A percentile compares a stretch with the other conserved stretches of the same genome.
These are phyloP conservation scores for Motacilla alba DNA, from an alignment of 2,113 vertebrate species.

Conservation along the genomic window DNA sequence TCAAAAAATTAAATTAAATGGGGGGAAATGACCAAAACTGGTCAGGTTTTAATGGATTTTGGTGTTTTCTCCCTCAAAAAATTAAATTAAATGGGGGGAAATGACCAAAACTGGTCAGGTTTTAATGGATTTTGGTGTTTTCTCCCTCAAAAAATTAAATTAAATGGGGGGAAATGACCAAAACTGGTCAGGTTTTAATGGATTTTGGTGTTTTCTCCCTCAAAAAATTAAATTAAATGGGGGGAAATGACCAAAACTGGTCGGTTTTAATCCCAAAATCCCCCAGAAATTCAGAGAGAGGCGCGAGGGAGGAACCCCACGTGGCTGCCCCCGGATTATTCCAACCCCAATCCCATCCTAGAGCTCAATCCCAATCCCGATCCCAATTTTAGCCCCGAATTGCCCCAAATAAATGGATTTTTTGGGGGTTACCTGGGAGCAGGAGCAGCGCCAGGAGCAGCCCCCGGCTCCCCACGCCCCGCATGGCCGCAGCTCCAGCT, in stretches of 20 bases:
- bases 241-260: no score
- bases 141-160: not conserved
- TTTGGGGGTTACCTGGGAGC: not conserved
- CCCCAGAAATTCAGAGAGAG: no score
- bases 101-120: rapidly evolving
- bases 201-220: not conserved
- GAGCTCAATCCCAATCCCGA: no score
- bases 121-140: not conserved
- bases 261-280: not conserved
- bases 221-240: not conserved
- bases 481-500: not conserved
- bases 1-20: no score
- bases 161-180: no score
- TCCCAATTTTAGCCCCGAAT: not conserved
- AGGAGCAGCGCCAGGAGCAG: not conserved
- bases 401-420: not conserved
- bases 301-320: not conserved
- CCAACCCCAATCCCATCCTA: not conserved
- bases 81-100: no score
- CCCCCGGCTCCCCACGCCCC: not conserved
- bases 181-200: no score
- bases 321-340: not conserved
- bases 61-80: no score
- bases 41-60: no score
- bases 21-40: no score